Base-by-base conservation (phyloP, 2,797 vertebrate species). In the Sparus aurata region DNA sequence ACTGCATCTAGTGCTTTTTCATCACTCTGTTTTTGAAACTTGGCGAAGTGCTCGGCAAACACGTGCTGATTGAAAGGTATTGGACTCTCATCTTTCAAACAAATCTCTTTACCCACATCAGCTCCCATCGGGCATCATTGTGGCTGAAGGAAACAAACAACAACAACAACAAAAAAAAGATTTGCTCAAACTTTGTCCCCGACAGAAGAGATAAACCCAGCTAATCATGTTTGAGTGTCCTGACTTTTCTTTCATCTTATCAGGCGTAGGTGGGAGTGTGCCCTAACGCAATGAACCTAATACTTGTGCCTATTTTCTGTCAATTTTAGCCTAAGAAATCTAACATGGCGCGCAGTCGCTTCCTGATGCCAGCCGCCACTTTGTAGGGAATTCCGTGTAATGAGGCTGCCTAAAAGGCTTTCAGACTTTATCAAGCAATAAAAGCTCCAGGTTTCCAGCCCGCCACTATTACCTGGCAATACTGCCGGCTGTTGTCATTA, bases 371-470 rank as follows among this genome's bases (percentile, higher is more conserved):
- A 30, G 82, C 76, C 73, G 65, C 78, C 91, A 91, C 90, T 94
- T 92, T 91, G 74, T 87, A 79, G 86, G 82, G 89, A 90, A 93
- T 90, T 91, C 88, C 77, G 46, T 77, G 85, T 93, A 94, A 94
- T 94, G 87, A 93, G 88, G 84, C 68, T 79, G 82, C 84, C 85
- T 90, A 92, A 94, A 91, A 95, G 91, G 94, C 94, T 96, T 96
- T 96, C 94, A 96, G 94, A 94, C 93, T 95, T 94, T 92, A 96
- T 96, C 92, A 95, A 93, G 90, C 91, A 90, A 89, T 96, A 96
- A 95, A 95, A 95, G 95, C 94, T 74, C 87, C 91, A 81, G 87
- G 91, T 90, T 88, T 89, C 85, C 70, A 79, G 73, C 57, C 75
- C 23, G 22, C 77, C 64, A 70, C 73, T 79, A 83, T 90, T 86